phyloP scores from a whole-genome alignment of 2,888 invertebrate species.

The Oxycera nigricornis region DNA sequence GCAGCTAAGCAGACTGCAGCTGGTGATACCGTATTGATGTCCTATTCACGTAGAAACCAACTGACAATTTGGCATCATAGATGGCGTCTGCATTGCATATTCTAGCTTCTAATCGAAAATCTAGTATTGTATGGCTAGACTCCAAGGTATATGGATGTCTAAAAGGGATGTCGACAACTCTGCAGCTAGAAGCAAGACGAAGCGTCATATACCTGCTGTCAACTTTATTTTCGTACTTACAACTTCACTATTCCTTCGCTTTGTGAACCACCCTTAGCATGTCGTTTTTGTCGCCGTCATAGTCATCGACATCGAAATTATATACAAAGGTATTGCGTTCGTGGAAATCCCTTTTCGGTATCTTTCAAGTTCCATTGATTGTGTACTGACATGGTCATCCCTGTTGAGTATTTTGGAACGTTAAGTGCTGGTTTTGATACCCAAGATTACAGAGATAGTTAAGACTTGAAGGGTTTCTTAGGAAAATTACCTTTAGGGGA shows the following conservation, averaged over 20 bases:
- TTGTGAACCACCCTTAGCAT: not conserved
- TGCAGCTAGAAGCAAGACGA: not conserved
- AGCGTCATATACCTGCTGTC: not conserved
- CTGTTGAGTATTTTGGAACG: constrained; percentile 38
- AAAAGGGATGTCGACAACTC: constrained; percentile 10
- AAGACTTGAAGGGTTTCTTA: constrained; percentile 40
- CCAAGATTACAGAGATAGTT: constrained; percentile 38
- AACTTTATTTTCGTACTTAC: not conserved
- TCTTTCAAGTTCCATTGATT: constrained; percentile 37
- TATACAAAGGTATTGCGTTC: constrained; percentile 30
- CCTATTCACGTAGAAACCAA: too few species aligned
- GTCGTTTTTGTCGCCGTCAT: not conserved
- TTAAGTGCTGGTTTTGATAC: constrained; percentile 39
- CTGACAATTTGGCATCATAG: too few species aligned
- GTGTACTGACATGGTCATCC: constrained; percentile 39
- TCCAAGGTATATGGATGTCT: not conserved
- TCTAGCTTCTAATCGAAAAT: too few species aligned
- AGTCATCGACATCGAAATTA: constrained; percentile 11
- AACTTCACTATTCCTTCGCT: not conserved
- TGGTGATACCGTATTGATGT: too few species aligned
- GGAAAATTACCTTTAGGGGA: constrained; percentile 38
- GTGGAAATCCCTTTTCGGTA: constrained; percentile 35
- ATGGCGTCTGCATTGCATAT: too few species aligned
- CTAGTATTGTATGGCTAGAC: not conserved
- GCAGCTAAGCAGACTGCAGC: too few species aligned